These are phyloP conservation scores for Matsumyia berberina DNA, from an alignment of 2,888 invertebrate genomes.

Conservation along the genomic window DNA sequence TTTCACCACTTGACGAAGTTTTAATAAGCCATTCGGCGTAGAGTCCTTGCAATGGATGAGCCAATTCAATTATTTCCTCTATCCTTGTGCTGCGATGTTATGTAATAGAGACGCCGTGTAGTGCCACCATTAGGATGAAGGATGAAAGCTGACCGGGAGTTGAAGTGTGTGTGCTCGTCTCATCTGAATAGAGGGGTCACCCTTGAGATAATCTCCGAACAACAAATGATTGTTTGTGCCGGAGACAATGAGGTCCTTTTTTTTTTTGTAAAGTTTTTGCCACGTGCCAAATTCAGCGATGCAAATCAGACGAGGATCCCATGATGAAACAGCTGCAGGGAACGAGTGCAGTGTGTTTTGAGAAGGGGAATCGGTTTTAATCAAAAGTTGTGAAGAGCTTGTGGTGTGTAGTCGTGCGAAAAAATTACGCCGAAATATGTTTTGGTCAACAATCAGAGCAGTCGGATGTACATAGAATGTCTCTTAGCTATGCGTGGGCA, in stretches of 20 bases:
- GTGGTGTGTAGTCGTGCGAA: neutral
- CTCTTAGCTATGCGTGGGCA: too few relatives aligned
- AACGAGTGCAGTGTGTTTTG: neutral
- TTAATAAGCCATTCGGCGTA: conserved; percentile 58
- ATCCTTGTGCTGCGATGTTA: conserved; percentile 17
- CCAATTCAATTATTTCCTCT: conserved; percentile 28
- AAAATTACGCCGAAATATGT: too few relatives aligned
- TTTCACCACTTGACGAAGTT: conserved; percentile 63
- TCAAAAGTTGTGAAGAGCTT: conserved; percentile 2
- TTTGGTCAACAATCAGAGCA: too few relatives aligned
- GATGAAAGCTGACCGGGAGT: conserved; percentile 49
- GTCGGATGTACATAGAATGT: too few relatives aligned
- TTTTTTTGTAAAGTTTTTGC: conserved; percentile 20
- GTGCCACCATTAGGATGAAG: conserved; percentile 24
- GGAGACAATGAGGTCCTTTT: conserved; percentile 2
- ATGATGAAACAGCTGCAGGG: conserved; percentile 53
- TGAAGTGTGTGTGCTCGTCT: conserved; percentile 45
- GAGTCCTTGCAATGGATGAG: conserved; percentile 42
- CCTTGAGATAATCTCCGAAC: conserved; percentile 55
- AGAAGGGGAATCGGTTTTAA: conserved; percentile 36
- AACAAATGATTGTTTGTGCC: conserved; percentile 30
- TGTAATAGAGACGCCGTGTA: conserved; percentile 26
- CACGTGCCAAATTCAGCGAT: conserved; percentile 67
- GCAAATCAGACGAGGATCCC: conserved; percentile 53
- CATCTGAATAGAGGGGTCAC: conserved; percentile 42